Conservation (phyloP, 2,113 vertebrate genomes). For the Lutjanus erythropterus region DNA sequence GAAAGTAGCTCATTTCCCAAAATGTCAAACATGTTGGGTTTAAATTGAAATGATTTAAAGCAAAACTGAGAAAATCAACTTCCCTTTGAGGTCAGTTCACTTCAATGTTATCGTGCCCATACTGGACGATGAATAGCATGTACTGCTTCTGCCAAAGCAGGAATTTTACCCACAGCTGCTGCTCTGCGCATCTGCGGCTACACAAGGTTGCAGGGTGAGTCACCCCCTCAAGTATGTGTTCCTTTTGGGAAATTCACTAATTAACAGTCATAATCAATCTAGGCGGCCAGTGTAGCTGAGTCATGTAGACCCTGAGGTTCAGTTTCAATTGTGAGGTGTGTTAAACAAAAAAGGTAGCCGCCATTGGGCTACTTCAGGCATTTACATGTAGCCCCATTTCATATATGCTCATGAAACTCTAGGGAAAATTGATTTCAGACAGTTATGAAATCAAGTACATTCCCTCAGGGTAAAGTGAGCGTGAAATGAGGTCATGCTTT, state of each 20-base stretch:
- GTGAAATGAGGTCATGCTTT: slow-evolving; percentile 62
- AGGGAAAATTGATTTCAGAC: slow-evolving; percentile 40
- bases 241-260: slow-evolving; percentile 61
- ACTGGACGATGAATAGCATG: neutral
- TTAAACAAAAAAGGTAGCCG: slow-evolving; percentile 10
- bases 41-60: neutral
- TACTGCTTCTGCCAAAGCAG: neutral
- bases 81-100: neutral
- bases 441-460: slow-evolving; percentile 70
- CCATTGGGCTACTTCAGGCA: neutral
- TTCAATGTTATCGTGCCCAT: neutral
- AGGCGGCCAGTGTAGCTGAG: slow-evolving; percentile 30
- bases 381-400: slow-evolving; percentile 39
- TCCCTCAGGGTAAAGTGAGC: slow-evolving; percentile 41
- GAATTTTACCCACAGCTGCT: slow-evolving; percentile 32
- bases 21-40: neutral
- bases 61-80: neutral
- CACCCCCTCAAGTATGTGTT: slow-evolving; percentile 32
- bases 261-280: slow-evolving; percentile 49
- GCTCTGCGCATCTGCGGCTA: slow-evolving; percentile 20
- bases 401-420: slow-evolving; percentile 10
- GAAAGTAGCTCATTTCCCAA: neutral
- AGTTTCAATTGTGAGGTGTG: slow-evolving; percentile 41
- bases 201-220: slow-evolving; percentile 53
- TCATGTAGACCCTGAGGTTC: slow-evolving; percentile 45